Conservation (phyloP, 1,140 invertebrate genomes). For the Anastrepha obliqua region DNA sequence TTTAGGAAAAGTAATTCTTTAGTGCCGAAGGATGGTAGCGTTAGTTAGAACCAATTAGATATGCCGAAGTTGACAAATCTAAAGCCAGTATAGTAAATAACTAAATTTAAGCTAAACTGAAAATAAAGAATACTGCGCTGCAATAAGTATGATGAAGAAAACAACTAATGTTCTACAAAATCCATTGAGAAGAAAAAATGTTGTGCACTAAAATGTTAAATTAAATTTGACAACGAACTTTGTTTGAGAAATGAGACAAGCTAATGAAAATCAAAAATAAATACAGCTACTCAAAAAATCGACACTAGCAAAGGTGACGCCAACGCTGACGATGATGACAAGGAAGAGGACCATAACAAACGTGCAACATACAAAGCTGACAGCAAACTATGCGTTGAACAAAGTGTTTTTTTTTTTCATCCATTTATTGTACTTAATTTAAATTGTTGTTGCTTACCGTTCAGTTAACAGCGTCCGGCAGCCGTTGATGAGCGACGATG, state of each 20-base stretch:
- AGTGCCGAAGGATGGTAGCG: too few relatives aligned
- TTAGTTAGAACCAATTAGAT: too few relatives aligned
- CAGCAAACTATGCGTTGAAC: background rate
- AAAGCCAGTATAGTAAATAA: too few relatives aligned
- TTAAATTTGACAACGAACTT: slow-evolving; percentile 35
- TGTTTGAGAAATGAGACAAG: slow-evolving; percentile 15
- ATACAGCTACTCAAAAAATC: background rate
- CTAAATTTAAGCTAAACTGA: too few relatives aligned
- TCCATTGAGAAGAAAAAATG: too few relatives aligned
- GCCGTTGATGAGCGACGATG: slow-evolving; percentile 19
- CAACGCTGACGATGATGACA: slow-evolving; percentile 22
- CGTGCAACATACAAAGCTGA: slow-evolving; percentile 43
- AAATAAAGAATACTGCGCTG: too few relatives aligned
- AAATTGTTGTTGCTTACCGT: slow-evolving; percentile 42
- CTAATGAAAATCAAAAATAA: slow-evolving; percentile 48
- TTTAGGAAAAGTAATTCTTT: too few relatives aligned
- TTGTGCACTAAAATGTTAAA: slow-evolving; percentile 29
- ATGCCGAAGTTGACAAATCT: too few relatives aligned
- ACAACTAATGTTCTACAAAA: too few relatives aligned
- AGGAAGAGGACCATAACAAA: background rate
- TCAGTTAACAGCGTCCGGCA: slow-evolving; percentile 6
- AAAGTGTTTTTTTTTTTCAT: background rate
- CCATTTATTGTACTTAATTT: slow-evolving; percentile 20
- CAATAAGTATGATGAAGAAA: too few relatives aligned
- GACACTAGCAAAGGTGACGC: slow-evolving; percentile 31